These are phyloP conservation scores for Rotaria sp. DNA, from an alignment of 2,888 invertebrate genomes.

Conservation along the genomic window DNA sequence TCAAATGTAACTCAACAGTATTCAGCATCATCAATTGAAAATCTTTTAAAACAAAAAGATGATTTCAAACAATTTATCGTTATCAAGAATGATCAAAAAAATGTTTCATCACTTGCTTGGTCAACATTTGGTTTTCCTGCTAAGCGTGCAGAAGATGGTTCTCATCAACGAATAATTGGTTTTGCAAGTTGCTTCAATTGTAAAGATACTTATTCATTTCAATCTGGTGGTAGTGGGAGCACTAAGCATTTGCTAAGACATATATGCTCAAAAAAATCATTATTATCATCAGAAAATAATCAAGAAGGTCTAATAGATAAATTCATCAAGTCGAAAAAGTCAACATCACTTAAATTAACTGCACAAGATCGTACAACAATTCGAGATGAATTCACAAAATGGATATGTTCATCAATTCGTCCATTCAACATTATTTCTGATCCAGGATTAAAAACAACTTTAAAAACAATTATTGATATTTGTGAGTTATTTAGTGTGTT, in stretches of 20 bases:
- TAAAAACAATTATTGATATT: background rate
- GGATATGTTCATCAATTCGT: background rate
- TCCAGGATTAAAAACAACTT: background rate
- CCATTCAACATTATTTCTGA: background rate
- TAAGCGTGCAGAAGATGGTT: background rate
- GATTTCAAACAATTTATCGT: background rate
- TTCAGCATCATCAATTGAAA: background rate
- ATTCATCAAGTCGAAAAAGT: background rate
- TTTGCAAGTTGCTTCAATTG: background rate
- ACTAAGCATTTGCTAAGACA: background rate
- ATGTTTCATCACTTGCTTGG: background rate
- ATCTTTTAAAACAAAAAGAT: background rate
- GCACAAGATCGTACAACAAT: background rate
- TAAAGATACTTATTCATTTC: background rate
- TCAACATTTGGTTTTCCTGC: background rate
- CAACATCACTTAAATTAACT: background rate
- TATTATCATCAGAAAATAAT: background rate
- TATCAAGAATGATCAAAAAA: background rate
- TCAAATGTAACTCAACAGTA: background rate
- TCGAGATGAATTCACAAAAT: background rate
- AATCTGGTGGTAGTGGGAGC: background rate
- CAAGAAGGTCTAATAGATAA: background rate
- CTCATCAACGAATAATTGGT: background rate
- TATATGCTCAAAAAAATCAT: background rate
- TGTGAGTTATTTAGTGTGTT: background rate